Evolutionary conservation across 2,797 vertebrate species (phyloP).

Genomic region (Vultur gryphus): DNA sequence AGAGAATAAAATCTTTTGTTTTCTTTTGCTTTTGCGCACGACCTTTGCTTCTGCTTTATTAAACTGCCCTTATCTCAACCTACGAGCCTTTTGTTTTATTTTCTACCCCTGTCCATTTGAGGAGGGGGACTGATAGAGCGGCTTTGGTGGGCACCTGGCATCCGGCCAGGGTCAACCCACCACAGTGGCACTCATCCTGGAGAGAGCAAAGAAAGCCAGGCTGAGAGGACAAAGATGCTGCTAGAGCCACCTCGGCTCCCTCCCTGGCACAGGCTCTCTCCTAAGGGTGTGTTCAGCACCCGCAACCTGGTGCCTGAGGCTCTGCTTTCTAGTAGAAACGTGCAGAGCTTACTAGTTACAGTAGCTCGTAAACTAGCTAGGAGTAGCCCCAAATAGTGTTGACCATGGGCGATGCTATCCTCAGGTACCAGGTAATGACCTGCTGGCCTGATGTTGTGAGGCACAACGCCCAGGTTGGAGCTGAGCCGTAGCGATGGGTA

Average conservation of each 20-base stretch:
- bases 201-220: not conserved
- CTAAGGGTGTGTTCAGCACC: not conserved
- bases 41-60: too few species aligned
- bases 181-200: too few species aligned
- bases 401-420: not conserved
- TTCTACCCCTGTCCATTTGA: too few species aligned
- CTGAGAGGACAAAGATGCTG: not conserved
- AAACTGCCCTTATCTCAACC: too few species aligned
- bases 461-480: not conserved
- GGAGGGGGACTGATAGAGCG: too few species aligned
- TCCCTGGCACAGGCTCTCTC: not conserved
- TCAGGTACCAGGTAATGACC: not conserved
- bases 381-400: not conserved
- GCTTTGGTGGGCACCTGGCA: too few species aligned
- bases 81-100: too few species aligned
- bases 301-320: not conserved
- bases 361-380: not conserved
- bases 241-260: not conserved
- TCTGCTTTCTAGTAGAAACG: not conserved
- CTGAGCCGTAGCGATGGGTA: fast-evolving
- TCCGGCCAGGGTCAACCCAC: too few species aligned
- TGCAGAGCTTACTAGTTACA: not conserved
- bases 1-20: too few species aligned
- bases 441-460: fast-evolving
- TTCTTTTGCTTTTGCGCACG: too few species aligned